Percentiles rank a stretch among this genome's conserved stretches.
Conservation (phyloP, 2,888 invertebrate genomes). For the Rotaria socialis region DNA sequence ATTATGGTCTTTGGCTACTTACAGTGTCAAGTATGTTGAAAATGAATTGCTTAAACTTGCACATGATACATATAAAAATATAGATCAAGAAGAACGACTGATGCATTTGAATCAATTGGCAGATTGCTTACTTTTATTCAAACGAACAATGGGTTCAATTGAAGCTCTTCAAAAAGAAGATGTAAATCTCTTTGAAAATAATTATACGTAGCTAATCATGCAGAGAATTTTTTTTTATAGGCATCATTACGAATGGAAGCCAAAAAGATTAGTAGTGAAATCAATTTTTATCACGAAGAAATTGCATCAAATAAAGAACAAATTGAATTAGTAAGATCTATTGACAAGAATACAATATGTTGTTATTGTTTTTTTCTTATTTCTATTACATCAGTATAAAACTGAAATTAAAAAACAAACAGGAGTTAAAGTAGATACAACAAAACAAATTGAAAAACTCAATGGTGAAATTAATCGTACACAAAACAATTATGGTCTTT, state of each 20-base stretch:
- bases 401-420: slow-evolving; percentile 16
- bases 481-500: background rate
- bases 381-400: background rate
- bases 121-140: background rate
- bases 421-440: background rate
- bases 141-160: background rate
- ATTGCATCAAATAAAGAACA: slow-evolving; percentile 8
- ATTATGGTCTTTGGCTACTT: slow-evolving; percentile 30
- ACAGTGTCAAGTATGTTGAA: background rate
- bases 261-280: background rate
- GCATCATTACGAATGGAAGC: background rate
- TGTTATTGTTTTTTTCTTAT: background rate
- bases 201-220: no score
- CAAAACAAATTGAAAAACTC: background rate
- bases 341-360: background rate
- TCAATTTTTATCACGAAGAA: background rate
- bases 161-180: slow-evolving; percentile 9
- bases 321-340: slow-evolving; percentile 7
- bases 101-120: background rate
- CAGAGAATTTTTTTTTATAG: background rate
- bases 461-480: background rate
- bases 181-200: background rate
- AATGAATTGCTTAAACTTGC: background rate
- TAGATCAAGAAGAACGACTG: slow-evolving; percentile 10
- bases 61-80: no score